Conservation (phyloP, 2,888 invertebrate genomes). For the Trichopoda pennipes region DNA sequence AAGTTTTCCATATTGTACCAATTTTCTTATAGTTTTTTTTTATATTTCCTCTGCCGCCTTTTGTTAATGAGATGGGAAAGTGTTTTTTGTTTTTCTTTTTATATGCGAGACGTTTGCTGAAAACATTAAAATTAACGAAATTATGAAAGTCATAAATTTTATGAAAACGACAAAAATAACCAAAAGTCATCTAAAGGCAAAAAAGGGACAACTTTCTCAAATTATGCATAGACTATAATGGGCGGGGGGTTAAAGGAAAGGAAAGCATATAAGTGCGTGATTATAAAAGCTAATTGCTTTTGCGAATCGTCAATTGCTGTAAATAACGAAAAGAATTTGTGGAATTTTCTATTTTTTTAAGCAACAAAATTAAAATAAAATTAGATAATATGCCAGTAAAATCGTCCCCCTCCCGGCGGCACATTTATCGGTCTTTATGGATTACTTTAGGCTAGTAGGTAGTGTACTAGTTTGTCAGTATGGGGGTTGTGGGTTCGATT, state of each 20-base stretch:
- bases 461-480: no score
- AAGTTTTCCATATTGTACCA: conserved; percentile 46
- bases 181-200: conserved; percentile 55
- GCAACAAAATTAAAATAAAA: neutral
- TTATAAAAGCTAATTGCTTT: conserved; percentile 61
- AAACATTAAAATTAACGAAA: conserved; percentile 71
- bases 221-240: conserved; percentile 11
- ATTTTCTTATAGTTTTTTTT: conserved; percentile 13
- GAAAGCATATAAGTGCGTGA: conserved; percentile 52
- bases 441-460: no score
- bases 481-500: no score
- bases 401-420: no score
- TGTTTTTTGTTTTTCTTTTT: conserved; percentile 13
- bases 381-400: neutral
- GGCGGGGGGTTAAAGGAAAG: no score
- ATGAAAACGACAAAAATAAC: conserved; percentile 51
- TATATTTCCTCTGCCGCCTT: neutral
- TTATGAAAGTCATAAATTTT: conserved; percentile 70
- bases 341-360: neutral
- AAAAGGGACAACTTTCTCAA: conserved; percentile 46
- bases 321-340: conserved; percentile 1
- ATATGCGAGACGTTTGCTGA: conserved; percentile 70
- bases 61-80: conserved; percentile 36
- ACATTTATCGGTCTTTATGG: no score
- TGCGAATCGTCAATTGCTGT: conserved; percentile 53